Percentiles rank a stretch among this genome's conserved stretches.
Evolutionary conservation across 2,888 invertebrate species (phyloP).

Genomic region (Caenorhabditis doughertyi): DNA sequence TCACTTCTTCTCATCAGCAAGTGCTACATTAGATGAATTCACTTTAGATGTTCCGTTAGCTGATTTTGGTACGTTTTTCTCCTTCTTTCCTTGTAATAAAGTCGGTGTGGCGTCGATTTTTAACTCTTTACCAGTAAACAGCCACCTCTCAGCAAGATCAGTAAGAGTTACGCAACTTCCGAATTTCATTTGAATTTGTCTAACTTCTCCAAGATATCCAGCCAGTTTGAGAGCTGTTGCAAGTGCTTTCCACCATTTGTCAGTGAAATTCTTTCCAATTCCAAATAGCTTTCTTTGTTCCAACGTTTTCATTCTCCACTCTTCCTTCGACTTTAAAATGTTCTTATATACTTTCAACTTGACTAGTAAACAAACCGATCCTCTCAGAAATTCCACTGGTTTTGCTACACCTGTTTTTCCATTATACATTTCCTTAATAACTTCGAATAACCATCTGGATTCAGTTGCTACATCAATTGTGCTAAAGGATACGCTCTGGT

Average conservation of each 20-base stretch:
- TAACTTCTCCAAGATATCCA: constrained; percentile 67
- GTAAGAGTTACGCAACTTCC: constrained; percentile 57
- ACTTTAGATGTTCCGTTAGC: not conserved
- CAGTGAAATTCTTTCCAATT: constrained; percentile 49
- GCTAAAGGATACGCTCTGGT: constrained; percentile 21
- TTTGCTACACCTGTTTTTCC: constrained; percentile 72
- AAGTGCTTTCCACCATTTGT: constrained; percentile 68
- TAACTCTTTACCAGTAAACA: constrained; percentile 49
- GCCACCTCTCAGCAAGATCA: constrained; percentile 62
- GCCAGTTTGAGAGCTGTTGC: constrained; percentile 40
- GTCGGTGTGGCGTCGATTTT: constrained; percentile 63
- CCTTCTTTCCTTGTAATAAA: constrained; percentile 55
- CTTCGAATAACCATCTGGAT: constrained; percentile 66
- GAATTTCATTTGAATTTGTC: constrained; percentile 56
- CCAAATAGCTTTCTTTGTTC: constrained; percentile 54
- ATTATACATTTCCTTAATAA: constrained; percentile 67
- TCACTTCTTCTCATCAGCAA: constrained; percentile 16
- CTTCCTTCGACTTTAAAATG: constrained; percentile 55
- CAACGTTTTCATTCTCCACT: constrained; percentile 43
- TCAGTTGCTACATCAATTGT: constrained; percentile 65
- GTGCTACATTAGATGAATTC: not conserved
- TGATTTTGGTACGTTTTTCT: constrained; percentile 20
- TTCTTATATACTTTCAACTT: not conserved
- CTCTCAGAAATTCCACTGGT: constrained; percentile 74
- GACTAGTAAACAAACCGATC: constrained; percentile 60